Evolutionary conservation across 92 coral and sea anemone genomes (phyloP).

Genomic region (Palythoa heliodiscus): DNA sequence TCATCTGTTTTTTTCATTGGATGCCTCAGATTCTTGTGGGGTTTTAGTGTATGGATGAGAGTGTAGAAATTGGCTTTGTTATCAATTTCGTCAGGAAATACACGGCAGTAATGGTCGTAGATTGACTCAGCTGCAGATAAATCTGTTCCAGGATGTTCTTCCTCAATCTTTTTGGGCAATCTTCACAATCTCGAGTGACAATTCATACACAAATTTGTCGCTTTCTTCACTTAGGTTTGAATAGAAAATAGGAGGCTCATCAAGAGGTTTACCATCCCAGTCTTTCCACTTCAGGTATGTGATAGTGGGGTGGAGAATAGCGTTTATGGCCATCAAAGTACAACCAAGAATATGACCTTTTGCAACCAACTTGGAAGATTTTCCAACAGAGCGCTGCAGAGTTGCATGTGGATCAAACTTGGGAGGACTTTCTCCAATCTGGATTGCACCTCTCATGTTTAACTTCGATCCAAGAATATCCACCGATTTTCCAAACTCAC

Average conservation of each 20-base stretch:
- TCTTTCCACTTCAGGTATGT: constrained; percentile 20
- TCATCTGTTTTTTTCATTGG: constrained; percentile 50
- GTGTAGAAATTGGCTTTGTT: constrained; percentile 57
- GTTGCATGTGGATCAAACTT: constrained; percentile 51
- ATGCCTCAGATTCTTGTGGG: constrained; percentile 55
- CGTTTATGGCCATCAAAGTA: constrained; percentile 56
- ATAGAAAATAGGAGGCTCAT: too few species aligned
- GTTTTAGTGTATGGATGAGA: constrained; percentile 43
- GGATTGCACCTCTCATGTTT: too few species aligned
- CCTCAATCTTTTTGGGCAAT: constrained; percentile 23
- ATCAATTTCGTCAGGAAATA: constrained; percentile 47
- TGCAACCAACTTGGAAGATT: constrained; percentile 2
- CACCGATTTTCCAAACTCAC: too few species aligned
- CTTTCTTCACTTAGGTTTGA: background rate
- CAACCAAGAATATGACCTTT: background rate
- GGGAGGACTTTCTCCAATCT: constrained; percentile 48
- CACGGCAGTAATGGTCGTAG: constrained; percentile 17
- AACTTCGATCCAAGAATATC: too few species aligned
- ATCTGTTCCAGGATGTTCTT: constrained; percentile 12
- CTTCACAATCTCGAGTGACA: constrained; percentile 14
- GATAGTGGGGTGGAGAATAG: constrained; percentile 56
- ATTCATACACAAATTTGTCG: constrained; percentile 38
- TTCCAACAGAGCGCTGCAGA: constrained; percentile 54
- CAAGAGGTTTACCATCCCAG: too few species aligned
- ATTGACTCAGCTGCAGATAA: constrained; percentile 17